Evolutionary conservation across 2,113 vertebrate species (phyloP).

Genomic region (Paradoxurus hermaphroditus): DNA sequence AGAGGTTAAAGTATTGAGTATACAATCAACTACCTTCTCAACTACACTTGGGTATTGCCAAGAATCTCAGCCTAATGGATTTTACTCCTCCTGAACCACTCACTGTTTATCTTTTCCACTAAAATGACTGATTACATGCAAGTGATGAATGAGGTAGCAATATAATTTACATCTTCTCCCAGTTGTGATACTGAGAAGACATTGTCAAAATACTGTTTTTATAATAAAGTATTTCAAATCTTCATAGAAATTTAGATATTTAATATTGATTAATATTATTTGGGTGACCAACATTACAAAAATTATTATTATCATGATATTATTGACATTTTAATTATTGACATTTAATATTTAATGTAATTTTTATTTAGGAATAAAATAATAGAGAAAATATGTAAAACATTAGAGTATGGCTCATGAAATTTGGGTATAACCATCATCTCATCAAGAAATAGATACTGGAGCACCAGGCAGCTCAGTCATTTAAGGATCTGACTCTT

Average conservation of each 20-base stretch:
- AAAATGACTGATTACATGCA: background rate
- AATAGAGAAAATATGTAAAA: background rate
- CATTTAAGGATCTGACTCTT: no score
- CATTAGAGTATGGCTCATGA: background rate
- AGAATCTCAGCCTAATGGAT: background rate
- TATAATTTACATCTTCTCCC: background rate
- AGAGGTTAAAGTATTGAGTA: background rate
- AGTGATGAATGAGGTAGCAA: background rate
- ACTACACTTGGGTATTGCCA: background rate
- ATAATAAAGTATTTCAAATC: background rate
- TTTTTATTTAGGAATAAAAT: background rate
- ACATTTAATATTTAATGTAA: background rate
- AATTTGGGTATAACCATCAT: background rate
- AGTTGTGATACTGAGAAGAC: background rate
- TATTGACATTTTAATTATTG: background rate
- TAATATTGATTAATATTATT: background rate
- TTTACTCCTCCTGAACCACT: background rate
- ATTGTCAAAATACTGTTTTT: background rate
- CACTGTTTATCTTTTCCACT: background rate
- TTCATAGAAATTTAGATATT: background rate
- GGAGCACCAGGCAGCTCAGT: no score
- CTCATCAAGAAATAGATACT: background rate
- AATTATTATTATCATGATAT: background rate
- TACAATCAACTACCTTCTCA: background rate
- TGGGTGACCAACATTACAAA: background rate